A percentile compares a stretch with the other conserved stretches of the same genome.
phyloP scores from a whole-genome alignment of 2,888 invertebrate genomes.

The Bruchidius siliquastri region DNA sequence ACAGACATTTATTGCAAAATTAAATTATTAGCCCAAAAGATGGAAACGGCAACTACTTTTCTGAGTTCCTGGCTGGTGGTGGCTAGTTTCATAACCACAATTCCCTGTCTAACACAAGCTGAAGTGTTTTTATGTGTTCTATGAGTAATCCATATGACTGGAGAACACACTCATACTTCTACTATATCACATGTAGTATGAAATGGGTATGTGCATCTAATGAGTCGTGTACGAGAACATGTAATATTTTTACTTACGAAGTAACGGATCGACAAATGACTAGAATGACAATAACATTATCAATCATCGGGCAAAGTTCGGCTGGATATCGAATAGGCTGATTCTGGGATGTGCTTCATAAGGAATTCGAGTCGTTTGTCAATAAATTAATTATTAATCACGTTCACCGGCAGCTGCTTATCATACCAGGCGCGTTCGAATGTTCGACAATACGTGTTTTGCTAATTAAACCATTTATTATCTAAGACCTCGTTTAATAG shows the following conservation, averaged over 20 bases:
- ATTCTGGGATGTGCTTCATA: neutral
- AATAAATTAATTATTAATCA: constrained; percentile 34
- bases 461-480: constrained; percentile 33
- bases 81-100: too few relatives aligned
- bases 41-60: too few relatives aligned
- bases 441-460: constrained; percentile 31
- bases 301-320: neutral
- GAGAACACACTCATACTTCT: too few relatives aligned
- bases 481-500: constrained; percentile 23
- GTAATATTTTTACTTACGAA: neutral
- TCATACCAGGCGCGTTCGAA: constrained; percentile 24
- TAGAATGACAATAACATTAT: neutral
- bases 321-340: neutral
- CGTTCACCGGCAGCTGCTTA: constrained; percentile 26
- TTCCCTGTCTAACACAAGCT: too few relatives aligned
- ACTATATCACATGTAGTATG: too few relatives aligned
- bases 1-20: too few relatives aligned
- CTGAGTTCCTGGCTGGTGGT: too few relatives aligned
- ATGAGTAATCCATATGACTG: too few relatives aligned
- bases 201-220: neutral
- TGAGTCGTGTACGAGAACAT: neutral
- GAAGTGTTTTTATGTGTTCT: too few relatives aligned
- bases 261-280: neutral
- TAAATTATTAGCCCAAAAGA: too few relatives aligned
- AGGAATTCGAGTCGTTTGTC: constrained; percentile 29